phyloP scores from a whole-genome alignment of 2,888 invertebrate genomes.

The Dendrolimus pini region DNA sequence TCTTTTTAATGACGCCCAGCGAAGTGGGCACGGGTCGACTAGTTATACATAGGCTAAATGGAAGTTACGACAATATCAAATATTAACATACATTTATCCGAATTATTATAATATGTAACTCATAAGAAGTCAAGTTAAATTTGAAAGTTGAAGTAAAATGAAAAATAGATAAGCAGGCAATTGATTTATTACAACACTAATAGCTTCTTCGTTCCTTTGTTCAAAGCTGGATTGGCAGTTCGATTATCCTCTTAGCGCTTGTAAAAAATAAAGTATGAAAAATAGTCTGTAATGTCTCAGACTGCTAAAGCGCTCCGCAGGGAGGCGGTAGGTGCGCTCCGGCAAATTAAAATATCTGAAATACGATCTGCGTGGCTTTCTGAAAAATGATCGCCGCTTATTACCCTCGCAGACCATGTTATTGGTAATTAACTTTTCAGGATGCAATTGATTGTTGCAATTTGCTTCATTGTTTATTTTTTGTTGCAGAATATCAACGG shows the following conservation, averaged over 20 bases:
- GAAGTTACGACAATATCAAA: no score
- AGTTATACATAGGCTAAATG: no score
- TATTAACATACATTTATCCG: no score
- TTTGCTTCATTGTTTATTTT: background rate
- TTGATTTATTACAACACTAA: no score
- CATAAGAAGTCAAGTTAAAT: no score
- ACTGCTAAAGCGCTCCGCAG: conserved; percentile 62
- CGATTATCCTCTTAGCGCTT: conserved; percentile 59
- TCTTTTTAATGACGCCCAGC: no score
- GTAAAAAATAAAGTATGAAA: conserved; percentile 63
- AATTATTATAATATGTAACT: no score
- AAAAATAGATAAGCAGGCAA: no score
- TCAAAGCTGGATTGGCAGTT: conserved; percentile 66
- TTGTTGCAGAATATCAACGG: background rate
- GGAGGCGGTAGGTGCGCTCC: conserved; percentile 35
- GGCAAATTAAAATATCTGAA: conserved; percentile 60
- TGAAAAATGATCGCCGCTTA: conserved; percentile 41
- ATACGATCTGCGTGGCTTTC: conserved; percentile 40
- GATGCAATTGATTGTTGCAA: conserved; percentile 12
- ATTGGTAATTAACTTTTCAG: conserved; percentile 7
- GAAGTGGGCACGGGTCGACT: no score
- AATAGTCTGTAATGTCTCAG: conserved; percentile 65
- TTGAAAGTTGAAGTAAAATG: no score
- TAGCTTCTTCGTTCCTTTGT: conserved; percentile 37
- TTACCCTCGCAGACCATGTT: conserved; percentile 10